Evolutionary conservation across 92 coral and sea anemone species (phyloP).

Genomic region (Phenganax marumi): DNA sequence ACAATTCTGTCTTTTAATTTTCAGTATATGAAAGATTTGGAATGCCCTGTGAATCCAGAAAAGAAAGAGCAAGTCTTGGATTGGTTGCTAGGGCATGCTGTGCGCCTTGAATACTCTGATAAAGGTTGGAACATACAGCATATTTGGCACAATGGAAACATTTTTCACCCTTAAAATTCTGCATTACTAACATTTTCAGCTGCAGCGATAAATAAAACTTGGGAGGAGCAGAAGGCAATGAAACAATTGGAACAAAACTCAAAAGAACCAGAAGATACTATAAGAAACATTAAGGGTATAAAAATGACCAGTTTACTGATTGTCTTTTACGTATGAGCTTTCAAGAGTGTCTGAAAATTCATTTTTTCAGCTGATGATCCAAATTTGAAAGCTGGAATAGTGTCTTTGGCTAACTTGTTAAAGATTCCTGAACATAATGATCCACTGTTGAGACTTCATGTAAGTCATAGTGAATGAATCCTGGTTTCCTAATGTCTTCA

Average conservation of each 20-base stretch:
- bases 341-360: neutral
- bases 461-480: slow-evolving; percentile 25
- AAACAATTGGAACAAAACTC: slow-evolving; percentile 40
- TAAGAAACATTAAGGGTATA: slow-evolving; percentile 46
- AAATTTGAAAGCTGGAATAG: slow-evolving; percentile 83
- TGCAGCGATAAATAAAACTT: slow-evolving; percentile 30
- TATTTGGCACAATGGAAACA: too few species aligned
- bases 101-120: slow-evolving; percentile 86
- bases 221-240: slow-evolving; percentile 25
- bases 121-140: slow-evolving; percentile 63
- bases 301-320: neutral
- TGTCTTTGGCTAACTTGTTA: slow-evolving; percentile 75
- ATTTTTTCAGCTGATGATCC: slow-evolving; percentile 77
- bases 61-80: slow-evolving; percentile 73
- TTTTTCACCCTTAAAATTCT: neutral
- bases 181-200: slow-evolving; percentile 43
- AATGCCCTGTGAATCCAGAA: slow-evolving; percentile 76
- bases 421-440: slow-evolving; percentile 85
- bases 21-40: slow-evolving; percentile 77
- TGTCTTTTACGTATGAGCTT: too few species aligned
- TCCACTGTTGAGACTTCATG: slow-evolving; percentile 83
- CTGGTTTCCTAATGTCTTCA: neutral
- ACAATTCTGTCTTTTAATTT: neutral
- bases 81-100: slow-evolving; percentile 89
- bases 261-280: slow-evolving; percentile 54